Conservation (phyloP, 1,140 invertebrate genomes). For the Meloidogyne hapla region DNA sequence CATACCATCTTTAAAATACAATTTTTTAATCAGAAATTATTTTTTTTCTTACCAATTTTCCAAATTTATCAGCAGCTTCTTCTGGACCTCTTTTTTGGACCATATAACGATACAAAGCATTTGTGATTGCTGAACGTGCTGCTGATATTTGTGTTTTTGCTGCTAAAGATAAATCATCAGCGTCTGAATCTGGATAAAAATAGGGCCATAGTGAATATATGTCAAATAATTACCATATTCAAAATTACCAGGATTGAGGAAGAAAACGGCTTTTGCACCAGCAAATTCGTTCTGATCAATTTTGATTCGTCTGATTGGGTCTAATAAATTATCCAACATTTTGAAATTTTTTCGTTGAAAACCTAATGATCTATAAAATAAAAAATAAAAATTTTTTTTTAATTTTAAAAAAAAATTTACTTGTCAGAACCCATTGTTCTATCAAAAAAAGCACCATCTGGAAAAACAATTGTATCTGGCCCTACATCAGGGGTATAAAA, state of each 20-base stretch:
- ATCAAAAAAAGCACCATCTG: constrained; percentile 62
- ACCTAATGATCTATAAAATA: constrained; percentile 54
- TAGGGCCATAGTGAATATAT: neutral
- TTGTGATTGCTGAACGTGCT: constrained; percentile 52
- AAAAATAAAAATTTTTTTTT: no score
- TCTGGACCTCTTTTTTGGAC: constrained; percentile 52
- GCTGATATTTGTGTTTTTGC: constrained; percentile 46
- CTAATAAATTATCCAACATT: constrained; percentile 62
- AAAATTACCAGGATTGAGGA: constrained; percentile 60
- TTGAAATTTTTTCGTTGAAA: constrained; percentile 64
- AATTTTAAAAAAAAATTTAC: constrained; percentile 33
- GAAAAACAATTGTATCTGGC: constrained; percentile 61
- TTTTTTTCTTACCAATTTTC: constrained; percentile 33
- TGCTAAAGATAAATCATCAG: constrained; percentile 50
- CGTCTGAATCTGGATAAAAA: constrained; percentile 47
- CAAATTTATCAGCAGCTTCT: constrained; percentile 58
- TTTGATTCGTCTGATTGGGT: constrained; percentile 58
- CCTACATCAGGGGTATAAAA: constrained; percentile 60
- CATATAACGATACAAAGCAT: constrained; percentile 61
- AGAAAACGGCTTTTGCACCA: constrained; percentile 63
- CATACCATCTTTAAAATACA: constrained; percentile 3
- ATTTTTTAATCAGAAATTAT: neutral
- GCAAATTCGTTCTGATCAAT: constrained; percentile 62
- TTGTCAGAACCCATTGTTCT: constrained; percentile 54
- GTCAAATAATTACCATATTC: constrained; percentile 21